Evolutionary conservation across 2,113 vertebrate species (phyloP).

Genomic region (Engystomops pustulosus): DNA sequence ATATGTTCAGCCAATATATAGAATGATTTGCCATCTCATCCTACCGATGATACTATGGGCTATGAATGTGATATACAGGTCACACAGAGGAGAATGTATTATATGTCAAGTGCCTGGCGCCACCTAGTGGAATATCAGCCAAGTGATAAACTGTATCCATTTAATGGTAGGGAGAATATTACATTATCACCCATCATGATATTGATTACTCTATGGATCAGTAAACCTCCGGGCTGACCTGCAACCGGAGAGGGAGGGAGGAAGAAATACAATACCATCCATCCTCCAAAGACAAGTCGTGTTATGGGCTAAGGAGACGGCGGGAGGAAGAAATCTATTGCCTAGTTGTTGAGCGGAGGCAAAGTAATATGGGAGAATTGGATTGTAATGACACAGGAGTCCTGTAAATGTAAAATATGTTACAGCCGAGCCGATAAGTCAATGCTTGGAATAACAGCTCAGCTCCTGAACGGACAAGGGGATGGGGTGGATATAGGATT

Average conservation of each 20-base stretch:
- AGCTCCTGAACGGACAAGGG: too few species aligned
- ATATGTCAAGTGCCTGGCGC: constrained; percentile 19
- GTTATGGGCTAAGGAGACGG: background rate
- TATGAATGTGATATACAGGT: too few species aligned
- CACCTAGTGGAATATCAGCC: background rate
- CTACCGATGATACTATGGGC: too few species aligned
- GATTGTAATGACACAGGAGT: background rate
- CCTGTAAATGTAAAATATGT: background rate
- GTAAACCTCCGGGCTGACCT: background rate
- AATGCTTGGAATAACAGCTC: background rate
- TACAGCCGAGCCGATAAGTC: background rate
- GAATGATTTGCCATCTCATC: too few species aligned
- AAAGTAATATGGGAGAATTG: background rate
- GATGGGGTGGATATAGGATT: too few species aligned
- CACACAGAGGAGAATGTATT: background rate
- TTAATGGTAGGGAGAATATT: background rate
- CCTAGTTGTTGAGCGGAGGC: background rate
- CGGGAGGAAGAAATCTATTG: constrained; percentile 17
- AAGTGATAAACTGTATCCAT: background rate
- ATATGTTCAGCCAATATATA: too few species aligned
- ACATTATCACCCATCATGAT: constrained; percentile 11
- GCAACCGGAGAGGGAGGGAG: background rate
- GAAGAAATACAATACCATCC: background rate
- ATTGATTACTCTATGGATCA: constrained; percentile 24
- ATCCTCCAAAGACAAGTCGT: background rate